Base-by-base conservation (phyloP, 53 echinoderm and acorn worm genomes). In the Hippasteria phrygiana region DNA sequence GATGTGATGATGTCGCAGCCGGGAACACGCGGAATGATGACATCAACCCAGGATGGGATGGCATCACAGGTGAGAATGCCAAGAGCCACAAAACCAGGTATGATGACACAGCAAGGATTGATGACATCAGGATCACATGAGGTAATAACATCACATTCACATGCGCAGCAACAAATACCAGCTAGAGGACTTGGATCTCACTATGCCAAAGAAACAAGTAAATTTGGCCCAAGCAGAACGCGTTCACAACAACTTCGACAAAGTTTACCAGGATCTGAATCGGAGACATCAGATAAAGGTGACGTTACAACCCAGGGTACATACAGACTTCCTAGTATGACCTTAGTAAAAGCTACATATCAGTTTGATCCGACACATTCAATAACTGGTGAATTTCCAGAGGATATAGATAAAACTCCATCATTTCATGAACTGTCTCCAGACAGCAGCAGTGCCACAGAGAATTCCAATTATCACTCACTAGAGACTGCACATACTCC, bases 381-480 rank as follows among this genome's bases (percentile, higher is more conserved):
- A 22, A 1, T 76, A 29, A 32, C 33, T 32, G 54, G 32, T 8
- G 17, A 54, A 54, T 76, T 53, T 0, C 10, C 36, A 18, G 48
- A 54, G 20, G 9, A 33, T n/a, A n/a, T n/a, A n/a, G n/a, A n/a
- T 6, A 12, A 67, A 18, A 2, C 28, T 0, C 67, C 71, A n/a
- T 48, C 70, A 24, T 85, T 85, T 48, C 85, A 71, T 22, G 65
- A 37, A 36, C 70, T 85, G 11, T 85, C 85, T 70, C 85, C 71
- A 37, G 85, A 85, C 3, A 85, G 85, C 39, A 85, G 71, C 12
- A 51, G 37, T 24, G 35, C 20, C 22, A 51, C 56, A 20, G 40
- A 35, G 56, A 56, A n/a, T 48, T 36, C 71, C 22, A 46, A 18
- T 45, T 17, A 82, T 12, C 82, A 34, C 6, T 32, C 66, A 32